Base-by-base conservation (phyloP, 2,113 vertebrate genomes). In the Hydrolagus affinis region DNA sequence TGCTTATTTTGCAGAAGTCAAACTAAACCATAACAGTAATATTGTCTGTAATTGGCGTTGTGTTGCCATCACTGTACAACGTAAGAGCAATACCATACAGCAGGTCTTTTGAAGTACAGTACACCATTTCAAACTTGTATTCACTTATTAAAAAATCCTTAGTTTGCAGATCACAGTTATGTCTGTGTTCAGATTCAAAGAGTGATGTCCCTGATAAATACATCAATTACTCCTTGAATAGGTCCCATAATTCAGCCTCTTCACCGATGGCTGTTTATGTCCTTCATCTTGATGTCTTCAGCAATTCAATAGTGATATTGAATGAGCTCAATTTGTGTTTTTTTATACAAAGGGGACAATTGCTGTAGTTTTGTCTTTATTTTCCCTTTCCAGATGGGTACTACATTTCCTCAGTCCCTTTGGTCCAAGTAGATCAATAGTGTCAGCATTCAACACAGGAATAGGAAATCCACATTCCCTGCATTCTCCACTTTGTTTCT, bases 171-270 rank as follows among this genome's bases (percentile, higher is more conserved):
- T 56, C 62, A 66, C 3, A 9, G 78, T 28, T 83, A 62, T 64
- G 11, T 66, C 23, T 66, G 59, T 62, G 77, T 80, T 64, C 66
- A 30, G 21, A 60, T 83, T 83, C 60, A 66, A 28, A 64, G 25
- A 83, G 62, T 8, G 28, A 83, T 83, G 78, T 17, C 32, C 78
- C 60, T 83, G 60, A 83, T 83, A 66, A 68, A 66, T 83, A 28
- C 28, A 17, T 83, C 23, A 66, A 83, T 15, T 83, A 60, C 28
- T 83, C 59, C 60, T 66, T 83, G 60, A 30, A 21, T 10, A 21
- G 11, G 62, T 8, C 78, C 62, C 25, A 66, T 28, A 68, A 30
- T 66, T 66, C 78, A 83, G 78, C 14, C 62, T 8, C 25, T 68
- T 28, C 23, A 8, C 3, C 25, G 66, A 28, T 21, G 9, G 30